A percentile compares a stretch with the other conserved stretches of the same genome.
phyloP scores from a whole-genome alignment of 2,797 vertebrate species.

The Sphenopsis melanotis region DNA sequence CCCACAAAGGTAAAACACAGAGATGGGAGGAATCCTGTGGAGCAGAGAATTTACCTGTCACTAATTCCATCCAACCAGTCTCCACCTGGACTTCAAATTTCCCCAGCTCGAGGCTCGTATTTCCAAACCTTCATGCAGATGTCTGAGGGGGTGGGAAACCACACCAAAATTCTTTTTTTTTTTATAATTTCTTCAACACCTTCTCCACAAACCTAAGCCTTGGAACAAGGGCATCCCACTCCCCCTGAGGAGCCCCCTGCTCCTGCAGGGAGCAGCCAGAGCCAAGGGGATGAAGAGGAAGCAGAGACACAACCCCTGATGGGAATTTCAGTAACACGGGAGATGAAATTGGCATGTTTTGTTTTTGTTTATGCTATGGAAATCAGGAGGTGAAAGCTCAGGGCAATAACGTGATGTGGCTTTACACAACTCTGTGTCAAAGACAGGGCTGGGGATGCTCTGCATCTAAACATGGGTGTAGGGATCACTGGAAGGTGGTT shows the following conservation, averaged over 20 bases:
- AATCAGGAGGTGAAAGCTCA: neutral
- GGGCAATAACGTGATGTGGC: accelerated
- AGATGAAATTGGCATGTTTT: neutral
- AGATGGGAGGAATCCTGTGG: accelerated
- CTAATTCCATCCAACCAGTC: neutral
- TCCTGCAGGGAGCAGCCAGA: neutral
- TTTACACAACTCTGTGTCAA: neutral
- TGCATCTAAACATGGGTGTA: neutral
- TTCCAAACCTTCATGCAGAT: neutral
- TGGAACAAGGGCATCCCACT: neutral
- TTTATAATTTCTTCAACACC: neutral
- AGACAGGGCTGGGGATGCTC: neutral
- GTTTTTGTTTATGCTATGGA: neutral
- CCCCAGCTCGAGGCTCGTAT: neutral
- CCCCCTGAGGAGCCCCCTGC: neutral
- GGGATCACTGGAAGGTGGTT: neutral
- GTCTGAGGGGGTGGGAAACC: neutral
- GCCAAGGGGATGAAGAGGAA: neutral
- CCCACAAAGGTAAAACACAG: neutral
- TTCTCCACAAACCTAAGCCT: neutral
- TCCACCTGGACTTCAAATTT: neutral
- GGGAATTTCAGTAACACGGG: neutral
- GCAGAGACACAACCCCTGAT: neutral
- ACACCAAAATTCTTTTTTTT: neutral
- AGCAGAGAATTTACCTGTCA: neutral